Evolutionary conservation across 2,113 vertebrate genomes (phyloP).

Genomic region (Nycticryphes semicollaris): DNA sequence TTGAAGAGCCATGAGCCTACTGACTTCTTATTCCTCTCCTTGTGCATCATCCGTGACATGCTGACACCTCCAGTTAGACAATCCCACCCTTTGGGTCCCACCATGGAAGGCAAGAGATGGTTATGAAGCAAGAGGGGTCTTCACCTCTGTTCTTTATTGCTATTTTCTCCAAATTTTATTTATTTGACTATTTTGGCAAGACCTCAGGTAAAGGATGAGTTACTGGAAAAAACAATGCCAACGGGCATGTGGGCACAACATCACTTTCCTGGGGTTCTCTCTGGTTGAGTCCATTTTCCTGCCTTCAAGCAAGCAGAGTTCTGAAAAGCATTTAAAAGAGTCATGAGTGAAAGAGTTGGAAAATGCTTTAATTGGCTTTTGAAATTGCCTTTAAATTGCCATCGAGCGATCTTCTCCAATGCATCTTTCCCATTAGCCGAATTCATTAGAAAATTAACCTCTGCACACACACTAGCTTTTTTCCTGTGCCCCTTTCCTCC

Average conservation of each 20-base stretch:
- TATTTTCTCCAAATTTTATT: background rate
- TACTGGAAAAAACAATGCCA: background rate
- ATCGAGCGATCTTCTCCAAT: background rate
- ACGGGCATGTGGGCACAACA: background rate
- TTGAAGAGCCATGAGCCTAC: rapidly evolving
- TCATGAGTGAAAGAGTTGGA: background rate
- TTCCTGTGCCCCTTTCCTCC: background rate
- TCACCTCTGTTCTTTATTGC: background rate
- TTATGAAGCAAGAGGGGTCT: background rate
- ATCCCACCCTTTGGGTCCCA: background rate
- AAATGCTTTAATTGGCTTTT: background rate
- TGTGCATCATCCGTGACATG: background rate
- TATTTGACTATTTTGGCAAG: background rate
- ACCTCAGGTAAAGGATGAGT: background rate
- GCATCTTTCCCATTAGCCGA: background rate
- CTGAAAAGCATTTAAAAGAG: background rate
- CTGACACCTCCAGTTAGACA: background rate
- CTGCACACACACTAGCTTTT: background rate
- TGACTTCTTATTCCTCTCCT: background rate
- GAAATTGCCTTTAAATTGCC: background rate
- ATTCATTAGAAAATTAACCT: background rate
- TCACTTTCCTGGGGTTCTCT: background rate
- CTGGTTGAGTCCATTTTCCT: background rate
- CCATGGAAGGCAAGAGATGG: background rate
- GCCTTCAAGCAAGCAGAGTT: background rate